Base-by-base conservation (phyloP, 2,797 vertebrate genomes). In the Hylomyscus alleni region DNA sequence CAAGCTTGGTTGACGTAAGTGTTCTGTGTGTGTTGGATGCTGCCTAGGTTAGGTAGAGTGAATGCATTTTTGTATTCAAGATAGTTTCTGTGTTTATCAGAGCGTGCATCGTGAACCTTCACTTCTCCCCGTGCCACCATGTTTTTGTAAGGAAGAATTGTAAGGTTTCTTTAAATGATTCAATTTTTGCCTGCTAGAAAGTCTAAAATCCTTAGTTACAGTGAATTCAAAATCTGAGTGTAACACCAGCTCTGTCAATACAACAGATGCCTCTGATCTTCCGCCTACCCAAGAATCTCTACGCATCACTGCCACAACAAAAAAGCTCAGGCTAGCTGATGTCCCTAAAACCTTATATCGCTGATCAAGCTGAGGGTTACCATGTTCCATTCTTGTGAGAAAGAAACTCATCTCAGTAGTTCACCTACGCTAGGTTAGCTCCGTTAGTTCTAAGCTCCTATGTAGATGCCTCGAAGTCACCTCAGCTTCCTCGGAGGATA, bases 61-160 rank as follows among this genome's bases (percentile, higher is more conserved):
- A 40, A 15, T 40, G 72, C 40, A 40, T 52, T 65, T 84, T 75
- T 72, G 22, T 44, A 73, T 54, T 58, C 24, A 60, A 10, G 37
- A 73, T 37, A 20, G 37, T 75, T 84, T 84, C 54, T n/a, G 24
- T 24, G 54, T 11, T 60, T 75, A 50, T 60, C 80, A 75, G 15
- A 5, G 26, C 14, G 31, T 50, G 31, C 3, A 65, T 22, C 26
- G 34, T 22, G 52, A 58, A 37, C 29, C 44, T 82, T 26, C 56
- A 40, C 54, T 92, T 82, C 31, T 81, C 14, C 17, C 29, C 2
- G 0, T n/a, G 22, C 14, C 6, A 44, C 37, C 8, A 67, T 7
- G 3, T n/a, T 81, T 93, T 93, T 95, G 19, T 47, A 37, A 94
- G 44, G 80, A 72, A 90, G 44, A 34, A 44, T 29, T 72, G 13